These are phyloP conservation scores for Diplodus sargus DNA, from an alignment of 2,797 vertebrate species.

Conservation along the genomic window DNA sequence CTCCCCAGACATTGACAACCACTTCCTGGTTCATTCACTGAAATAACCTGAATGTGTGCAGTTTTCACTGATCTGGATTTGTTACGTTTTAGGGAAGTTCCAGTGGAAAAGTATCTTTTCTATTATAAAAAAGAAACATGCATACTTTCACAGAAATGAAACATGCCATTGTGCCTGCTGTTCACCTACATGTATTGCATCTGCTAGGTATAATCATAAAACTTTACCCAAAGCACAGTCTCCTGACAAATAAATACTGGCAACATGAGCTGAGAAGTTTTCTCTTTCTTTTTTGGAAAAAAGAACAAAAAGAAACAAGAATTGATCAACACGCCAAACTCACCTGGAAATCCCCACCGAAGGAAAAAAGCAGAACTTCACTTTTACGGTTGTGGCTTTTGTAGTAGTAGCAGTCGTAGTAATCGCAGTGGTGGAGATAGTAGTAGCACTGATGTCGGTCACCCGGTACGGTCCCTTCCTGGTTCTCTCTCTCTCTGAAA, in stretches of 20 bases:
- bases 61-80: not conserved
- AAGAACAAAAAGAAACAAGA: not conserved
- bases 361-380: slow-evolving; percentile 59
- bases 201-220: not conserved
- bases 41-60: not conserved
- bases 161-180: not conserved
- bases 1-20: not conserved
- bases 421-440: not conserved
- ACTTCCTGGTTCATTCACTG: slow-evolving; percentile 36
- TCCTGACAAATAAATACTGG: not conserved
- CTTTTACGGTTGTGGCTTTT: slow-evolving; percentile 17
- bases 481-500: slow-evolving; percentile 60
- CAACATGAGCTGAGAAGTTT: not conserved
- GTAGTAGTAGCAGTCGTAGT: slow-evolving; percentile 27
- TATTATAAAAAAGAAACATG: not conserved
- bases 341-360: slow-evolving; percentile 66
- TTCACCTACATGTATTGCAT: not conserved
- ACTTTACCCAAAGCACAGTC: not conserved
- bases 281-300: slow-evolving; percentile 10
- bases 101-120: not conserved
- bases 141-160: not conserved
- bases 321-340: slow-evolving; percentile 49
- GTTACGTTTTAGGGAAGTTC: not conserved
- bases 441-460: slow-evolving; percentile 20
- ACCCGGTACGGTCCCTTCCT: slow-evolving; percentile 67